Evolutionary conservation across 2,797 vertebrate genomes (phyloP), one percentile per base, ranked within the genome.

Genomic region (Morus bassanus): DNA sequence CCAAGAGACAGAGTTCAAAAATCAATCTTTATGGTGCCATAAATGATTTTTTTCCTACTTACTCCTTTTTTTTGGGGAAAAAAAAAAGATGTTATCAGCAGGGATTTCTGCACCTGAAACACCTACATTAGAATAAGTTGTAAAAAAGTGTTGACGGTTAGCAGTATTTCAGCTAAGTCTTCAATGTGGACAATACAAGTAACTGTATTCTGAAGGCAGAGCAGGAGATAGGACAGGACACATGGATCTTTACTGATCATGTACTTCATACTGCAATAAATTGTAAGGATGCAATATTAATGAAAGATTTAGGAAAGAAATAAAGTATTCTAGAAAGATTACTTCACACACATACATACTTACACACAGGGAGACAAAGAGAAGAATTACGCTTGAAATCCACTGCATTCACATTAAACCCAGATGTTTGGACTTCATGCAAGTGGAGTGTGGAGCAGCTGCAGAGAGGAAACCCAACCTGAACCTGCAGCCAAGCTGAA

Each of bases 381-480:
- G 35, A 72, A 91, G 69, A 77, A 89, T 73, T 92, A 95, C 54
- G 51, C 43, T 56, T 86, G 92, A 96, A 94, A 95, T 89, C 46
- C n/a, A 81, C 75, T 86, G 33, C 18, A 14, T 21, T 94, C 84
- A 61, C 90, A 95, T 95, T 85, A 95, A 95, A 95, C 39, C 79
- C 90, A 88, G 87, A 96, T 96, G 94, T 96, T 48, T 95, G 94
- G 94, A 93, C 54, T 76, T 65, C 0, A 0, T 78, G 89, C 75
- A 94, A 85, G 79, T 17, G n/a, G 72, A 93, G 87, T 17, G 54
- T 67, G 54, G 81, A 94, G 63, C 77, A 96, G 75, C 91, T 95
- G 93, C 50, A 93, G 89, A 92, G 76, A 84, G 92, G 69, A 94
- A 97, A 96, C 91, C 85, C 89, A 97, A 48, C 24, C 61, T 53